Base-by-base conservation (phyloP, 2,888 invertebrate species). In the Callosobruchus maculatus region DNA sequence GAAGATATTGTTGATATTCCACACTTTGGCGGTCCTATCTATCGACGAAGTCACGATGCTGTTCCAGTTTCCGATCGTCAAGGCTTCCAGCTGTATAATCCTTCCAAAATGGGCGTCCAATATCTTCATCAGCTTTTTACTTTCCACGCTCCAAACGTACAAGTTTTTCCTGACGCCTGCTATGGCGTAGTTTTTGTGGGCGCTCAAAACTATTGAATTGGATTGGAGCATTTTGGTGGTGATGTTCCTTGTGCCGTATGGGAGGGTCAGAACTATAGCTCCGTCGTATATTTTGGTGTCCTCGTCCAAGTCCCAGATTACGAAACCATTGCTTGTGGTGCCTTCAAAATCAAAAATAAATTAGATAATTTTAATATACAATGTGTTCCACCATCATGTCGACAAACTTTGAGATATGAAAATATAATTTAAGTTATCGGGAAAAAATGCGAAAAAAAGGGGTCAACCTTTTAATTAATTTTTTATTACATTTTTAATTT, bases 1-100 rank as follows among this genome's bases (percentile, higher is more conserved):
- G 83, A 98, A 97, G 79, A 99, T 98, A 86, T 99, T 99, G 86
- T 98, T 97, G 74, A 99, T 97, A 86, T 99, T 99, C 99, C 99
- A 99, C 3, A 98, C 97, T 90, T 99, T 99, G 7, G 99, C 98
- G 0, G 97, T 97, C 76, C 98, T 91, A 87, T 99, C 99, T 71
- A 99, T 97, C 0, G 98, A 98, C 0, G 98, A 97, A 0, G 99
- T 98, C 71, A 99, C 96, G 4, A 98, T 93, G 85, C 95, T 95
- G 85, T 97, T 97, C 97, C 97, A 97, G 78, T 94, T 92, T 0
- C 95, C 95, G 20, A 96, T 92, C 0, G 95, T 95, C 67, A 98
- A 88, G 0, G 97, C 93, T 80, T 95, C 95, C 74, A 99, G 87
- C 81, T 97, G 96, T 74, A 99, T 96, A 18, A 99, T 98, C 75